These are phyloP conservation scores for Trichoplax adhaerens DNA, from an alignment of 37 sponge, comb jelly and placozoan species.

Conservation along the genomic window DNA sequence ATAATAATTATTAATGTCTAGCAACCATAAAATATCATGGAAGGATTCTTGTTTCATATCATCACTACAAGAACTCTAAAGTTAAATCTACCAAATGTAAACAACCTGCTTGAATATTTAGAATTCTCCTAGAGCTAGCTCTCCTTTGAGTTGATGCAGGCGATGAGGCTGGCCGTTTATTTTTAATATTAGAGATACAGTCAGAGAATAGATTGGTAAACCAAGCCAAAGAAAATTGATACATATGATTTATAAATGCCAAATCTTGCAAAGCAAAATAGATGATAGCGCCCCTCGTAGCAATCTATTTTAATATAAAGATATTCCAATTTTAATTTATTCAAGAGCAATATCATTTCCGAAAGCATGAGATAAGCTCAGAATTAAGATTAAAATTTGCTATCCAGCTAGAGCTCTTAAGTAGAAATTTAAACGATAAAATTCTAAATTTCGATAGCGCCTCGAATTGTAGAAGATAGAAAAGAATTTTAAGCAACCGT, in stretches of 20 bases:
- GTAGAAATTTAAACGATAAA: not conserved
- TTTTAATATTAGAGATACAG: conserved; percentile 11
- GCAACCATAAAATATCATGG: too few relatives aligned
- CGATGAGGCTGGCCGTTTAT: not conserved
- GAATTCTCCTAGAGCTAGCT: not conserved
- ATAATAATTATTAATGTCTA: too few relatives aligned
- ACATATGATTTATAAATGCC: conserved; percentile 19
- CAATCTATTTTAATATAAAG: conserved; percentile 18
- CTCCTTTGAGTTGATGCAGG: not conserved
- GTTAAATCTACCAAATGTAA: conserved; percentile 2
- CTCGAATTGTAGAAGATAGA: too few relatives aligned
- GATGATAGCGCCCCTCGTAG: conserved; percentile 34
- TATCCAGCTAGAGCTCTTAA: not conserved
- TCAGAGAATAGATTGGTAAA: conserved; percentile 22
- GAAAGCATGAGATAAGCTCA: too few relatives aligned
- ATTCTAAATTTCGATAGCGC: too few relatives aligned
- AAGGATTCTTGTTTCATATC: not conserved
- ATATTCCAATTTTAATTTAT: not conserved
- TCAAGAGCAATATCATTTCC: too few relatives aligned
- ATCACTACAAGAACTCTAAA: not conserved
- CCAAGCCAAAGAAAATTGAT: conserved; percentile 34
- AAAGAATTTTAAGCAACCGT: too few relatives aligned
- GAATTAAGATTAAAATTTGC: too few relatives aligned
- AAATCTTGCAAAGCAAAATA: conserved; percentile 22
- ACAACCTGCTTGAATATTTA: conserved; percentile 1